These are phyloP conservation scores for Pseudobourletiella spinata DNA, from an alignment of 1,140 invertebrate genomes.

Conservation along the genomic window DNA sequence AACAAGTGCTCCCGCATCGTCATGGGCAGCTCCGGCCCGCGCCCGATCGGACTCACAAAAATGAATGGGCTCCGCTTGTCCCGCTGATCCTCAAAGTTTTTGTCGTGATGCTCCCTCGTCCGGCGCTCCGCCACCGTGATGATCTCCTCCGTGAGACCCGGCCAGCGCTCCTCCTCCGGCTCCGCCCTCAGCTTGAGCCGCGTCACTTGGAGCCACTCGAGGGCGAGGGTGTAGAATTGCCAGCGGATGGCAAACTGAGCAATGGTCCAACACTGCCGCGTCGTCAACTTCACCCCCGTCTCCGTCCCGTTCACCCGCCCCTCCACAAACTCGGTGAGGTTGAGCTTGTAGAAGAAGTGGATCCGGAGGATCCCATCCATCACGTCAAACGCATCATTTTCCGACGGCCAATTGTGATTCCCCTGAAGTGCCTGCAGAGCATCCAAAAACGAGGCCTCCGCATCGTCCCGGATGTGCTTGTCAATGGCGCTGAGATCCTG, in stretches of 20 bases:
- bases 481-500: constrained; percentile 24
- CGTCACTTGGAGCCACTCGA: constrained; percentile 31
- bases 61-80: constrained; percentile 23
- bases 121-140: constrained; percentile 13
- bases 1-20: constrained; percentile 3
- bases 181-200: constrained; percentile 17
- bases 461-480: constrained; percentile 17
- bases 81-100: constrained; percentile 19
- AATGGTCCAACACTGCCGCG: constrained; percentile 23
- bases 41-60: constrained; percentile 7
- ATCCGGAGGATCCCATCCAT: constrained; percentile 29
- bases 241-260: constrained; percentile 23
- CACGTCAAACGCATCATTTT: constrained; percentile 22
- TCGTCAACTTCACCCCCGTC: constrained; percentile 23
- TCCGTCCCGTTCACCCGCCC: constrained; percentile 21
- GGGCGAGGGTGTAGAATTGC: constrained; percentile 29
- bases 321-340: constrained; percentile 18
- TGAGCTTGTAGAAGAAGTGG: constrained; percentile 32
- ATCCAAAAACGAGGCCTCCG: constrained; percentile 19
- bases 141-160: constrained; percentile 15
- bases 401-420: constrained; percentile 18
- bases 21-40: not conserved
- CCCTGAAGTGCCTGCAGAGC: constrained; percentile 16
- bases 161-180: constrained; percentile 12
- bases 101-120: constrained; percentile 28